Evolutionary conservation across 2,888 invertebrate genomes (phyloP), one percentile per base, ranked within the genome.

Genomic region (Drosophila paramelanica): DNA sequence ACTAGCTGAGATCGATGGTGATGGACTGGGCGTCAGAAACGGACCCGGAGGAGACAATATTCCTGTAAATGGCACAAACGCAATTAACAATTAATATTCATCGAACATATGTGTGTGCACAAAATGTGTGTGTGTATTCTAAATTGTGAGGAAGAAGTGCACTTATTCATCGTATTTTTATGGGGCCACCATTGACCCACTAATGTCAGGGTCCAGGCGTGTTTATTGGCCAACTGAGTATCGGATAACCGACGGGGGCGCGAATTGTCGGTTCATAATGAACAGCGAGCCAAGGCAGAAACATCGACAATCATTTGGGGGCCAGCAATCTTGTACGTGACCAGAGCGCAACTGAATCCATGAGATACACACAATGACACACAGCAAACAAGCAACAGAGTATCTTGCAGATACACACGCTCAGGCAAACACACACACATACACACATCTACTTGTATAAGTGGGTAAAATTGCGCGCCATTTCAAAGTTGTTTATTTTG

Each of bases 1-100:
- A 90, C 93, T 93, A 89, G 92, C 93, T 90, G 93, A 92, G 85
- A 93, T 92, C 85, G 92, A 93, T 89, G 92, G 92, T 85, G 92
- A 93, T 89, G 93, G 93, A 89, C 93, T 93, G 89, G 93, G 93
- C 89, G 93, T 93, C 89, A 93, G 91, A 92, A 93, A 93, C 89
- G 93, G 92, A 91, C 93, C 93, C 92, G 92, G 93, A 92, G 92
- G 93, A 92, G 91, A 93, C 89, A 92, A 92, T 92, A 92, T 92
- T 93, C 93, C 91, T 91, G 77, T 36, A 88, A 71, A 53, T 31
- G 20, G 60, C 25, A 55, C 38, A 55, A 41, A 42, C 33, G 60
- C 38, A 57, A 60, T 65, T 56, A 49, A 53, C 45, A 73, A 77
- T 51, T 46, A 67, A 45, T 59, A 41, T 25, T 51, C 20, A 42